Evolutionary conservation across 2,888 invertebrate species (phyloP).

Genomic region (Leptinotarsa haldemani): DNA sequence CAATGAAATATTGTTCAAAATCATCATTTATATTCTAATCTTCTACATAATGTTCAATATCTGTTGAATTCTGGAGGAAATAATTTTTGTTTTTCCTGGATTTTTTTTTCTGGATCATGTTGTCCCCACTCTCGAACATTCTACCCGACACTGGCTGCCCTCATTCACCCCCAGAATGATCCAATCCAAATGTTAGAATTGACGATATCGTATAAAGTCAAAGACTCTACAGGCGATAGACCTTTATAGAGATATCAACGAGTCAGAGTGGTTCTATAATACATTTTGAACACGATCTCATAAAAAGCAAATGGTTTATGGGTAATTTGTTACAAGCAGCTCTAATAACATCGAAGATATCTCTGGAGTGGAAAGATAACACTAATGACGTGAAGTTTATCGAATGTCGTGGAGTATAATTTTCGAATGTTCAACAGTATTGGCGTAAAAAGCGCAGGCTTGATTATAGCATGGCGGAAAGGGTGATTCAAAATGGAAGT

Average conservation of each 20-base stretch:
- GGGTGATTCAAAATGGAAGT: neutral
- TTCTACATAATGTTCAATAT: too few relatives aligned
- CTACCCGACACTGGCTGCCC: constrained; percentile 25
- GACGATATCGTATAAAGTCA: constrained; percentile 37
- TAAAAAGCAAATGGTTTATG: constrained; percentile 43
- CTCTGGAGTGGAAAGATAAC: constrained; percentile 29
- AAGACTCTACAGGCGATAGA: constrained; percentile 40
- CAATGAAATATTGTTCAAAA: too few relatives aligned
- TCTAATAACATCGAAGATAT: constrained; percentile 37
- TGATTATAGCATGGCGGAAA: neutral
- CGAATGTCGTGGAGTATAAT: constrained; percentile 4
- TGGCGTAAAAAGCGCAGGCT: neutral
- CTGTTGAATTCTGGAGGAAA: too few relatives aligned
- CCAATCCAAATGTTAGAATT: constrained; percentile 51
- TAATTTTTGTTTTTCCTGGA: too few relatives aligned
- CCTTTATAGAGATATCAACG: constrained; percentile 42
- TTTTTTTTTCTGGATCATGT: too few relatives aligned
- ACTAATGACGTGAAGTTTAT: constrained; percentile 27
- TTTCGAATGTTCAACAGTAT: neutral
- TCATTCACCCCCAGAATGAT: constrained; percentile 36
- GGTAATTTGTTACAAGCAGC: constrained; percentile 40
- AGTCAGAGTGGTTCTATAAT: constrained; percentile 32
- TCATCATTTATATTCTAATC: too few relatives aligned
- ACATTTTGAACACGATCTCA: constrained; percentile 39
- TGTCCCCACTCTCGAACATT: neutral